These are phyloP conservation scores for Nomada lathburiana DNA, from an alignment of 2,888 invertebrate species.

Conservation along the genomic window DNA sequence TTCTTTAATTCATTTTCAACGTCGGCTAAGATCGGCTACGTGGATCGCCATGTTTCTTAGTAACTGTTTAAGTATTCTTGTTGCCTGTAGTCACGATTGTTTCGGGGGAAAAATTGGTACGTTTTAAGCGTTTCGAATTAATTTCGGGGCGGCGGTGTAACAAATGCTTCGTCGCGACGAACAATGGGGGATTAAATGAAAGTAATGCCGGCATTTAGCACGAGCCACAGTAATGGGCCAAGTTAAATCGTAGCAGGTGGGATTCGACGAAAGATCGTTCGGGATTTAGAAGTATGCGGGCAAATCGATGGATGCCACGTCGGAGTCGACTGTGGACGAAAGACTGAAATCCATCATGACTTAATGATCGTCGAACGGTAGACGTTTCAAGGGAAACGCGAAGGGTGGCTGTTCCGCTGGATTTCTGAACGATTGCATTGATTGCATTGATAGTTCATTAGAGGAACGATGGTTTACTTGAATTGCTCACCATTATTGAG, in stretches of 20 bases:
- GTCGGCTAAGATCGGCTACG: neutral
- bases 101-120: too few relatives aligned
- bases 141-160: neutral
- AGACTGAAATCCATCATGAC: slow-evolving; percentile 55
- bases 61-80: neutral
- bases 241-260: slow-evolving; percentile 63
- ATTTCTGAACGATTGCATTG: slow-evolving; percentile 33
- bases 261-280: slow-evolving; percentile 49
- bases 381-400: neutral
- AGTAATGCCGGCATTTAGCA: slow-evolving; percentile 56
- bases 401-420: slow-evolving; percentile 34
- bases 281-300: slow-evolving; percentile 71
- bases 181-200: too few relatives aligned
- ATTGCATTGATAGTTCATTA: slow-evolving; percentile 28
- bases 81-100: too few relatives aligned
- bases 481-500: neutral
- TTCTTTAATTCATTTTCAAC: neutral
- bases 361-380: slow-evolving; percentile 51
- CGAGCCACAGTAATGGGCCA: slow-evolving; percentile 59
- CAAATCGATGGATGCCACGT: slow-evolving; percentile 58
- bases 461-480: slow-evolving; percentile 31
- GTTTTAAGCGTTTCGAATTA: neutral
- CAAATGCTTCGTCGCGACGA: too few relatives aligned
- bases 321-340: slow-evolving; percentile 31
- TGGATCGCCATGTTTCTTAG: neutral